These are phyloP conservation scores for Tupaia chinensis DNA, from an alignment of 2,113 vertebrate genomes.

Conservation along the genomic window DNA sequence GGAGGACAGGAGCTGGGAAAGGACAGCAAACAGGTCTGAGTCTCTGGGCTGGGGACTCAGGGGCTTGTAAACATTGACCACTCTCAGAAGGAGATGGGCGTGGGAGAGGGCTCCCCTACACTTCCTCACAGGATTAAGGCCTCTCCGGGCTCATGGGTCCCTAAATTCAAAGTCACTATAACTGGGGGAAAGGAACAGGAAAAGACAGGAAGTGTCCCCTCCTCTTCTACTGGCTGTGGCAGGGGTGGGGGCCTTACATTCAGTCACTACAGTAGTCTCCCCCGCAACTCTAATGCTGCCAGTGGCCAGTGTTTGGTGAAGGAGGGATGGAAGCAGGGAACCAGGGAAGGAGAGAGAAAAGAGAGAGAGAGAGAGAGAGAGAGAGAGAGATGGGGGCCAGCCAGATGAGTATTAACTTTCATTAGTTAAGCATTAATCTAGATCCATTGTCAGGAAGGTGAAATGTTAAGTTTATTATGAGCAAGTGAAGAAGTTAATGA, in stretches of 20 bases:
- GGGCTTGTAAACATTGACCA: slow-evolving; percentile 86
- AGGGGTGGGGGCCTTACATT: slow-evolving; percentile 76
- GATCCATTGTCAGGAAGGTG: too few species aligned
- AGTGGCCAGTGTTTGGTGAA: slow-evolving; percentile 57
- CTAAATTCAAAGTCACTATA: slow-evolving; percentile 79
- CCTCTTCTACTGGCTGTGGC: slow-evolving; percentile 74
- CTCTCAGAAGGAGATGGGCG: slow-evolving; percentile 82
- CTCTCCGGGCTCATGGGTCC: slow-evolving; percentile 81
- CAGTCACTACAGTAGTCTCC: slow-evolving; percentile 80
- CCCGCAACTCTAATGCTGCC: slow-evolving; percentile 66
- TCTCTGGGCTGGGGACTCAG: slow-evolving; percentile 80
- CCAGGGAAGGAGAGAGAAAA: neutral
- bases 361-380: neutral
- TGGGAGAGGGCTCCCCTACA: slow-evolving; percentile 79
- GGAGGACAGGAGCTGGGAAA: slow-evolving; percentile 48
- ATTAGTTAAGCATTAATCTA: too few species aligned
- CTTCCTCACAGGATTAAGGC: slow-evolving; percentile 82
- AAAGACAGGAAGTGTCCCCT: slow-evolving; percentile 66
- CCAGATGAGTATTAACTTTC: too few species aligned
- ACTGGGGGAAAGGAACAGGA: slow-evolving; percentile 62
- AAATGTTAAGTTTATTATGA: too few species aligned
- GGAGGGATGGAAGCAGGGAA: neutral
- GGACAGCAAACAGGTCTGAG: slow-evolving; percentile 56
- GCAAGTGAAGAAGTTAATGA: too few species aligned
- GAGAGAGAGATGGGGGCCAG: too few species aligned